Evolutionary conservation across 2,797 vertebrate genomes (phyloP), one percentile per base, ranked within the genome.

Genomic region (Notoglanidium macrostoma): DNA sequence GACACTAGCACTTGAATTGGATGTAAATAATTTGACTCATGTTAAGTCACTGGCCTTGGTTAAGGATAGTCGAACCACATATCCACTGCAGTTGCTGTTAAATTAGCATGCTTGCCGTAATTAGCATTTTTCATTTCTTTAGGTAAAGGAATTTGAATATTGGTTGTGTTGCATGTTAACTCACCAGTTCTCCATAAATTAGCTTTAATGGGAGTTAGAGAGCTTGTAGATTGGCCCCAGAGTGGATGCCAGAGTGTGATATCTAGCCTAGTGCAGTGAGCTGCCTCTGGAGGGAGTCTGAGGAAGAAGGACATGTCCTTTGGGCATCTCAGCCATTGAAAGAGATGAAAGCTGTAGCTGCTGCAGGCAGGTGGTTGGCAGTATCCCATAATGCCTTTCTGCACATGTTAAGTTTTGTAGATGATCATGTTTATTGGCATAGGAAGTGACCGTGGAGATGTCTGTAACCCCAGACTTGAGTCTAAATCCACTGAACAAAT

Each of bases 291-390:
- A 59, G 32, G 55, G 55, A 26, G 77, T 59, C 21, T 40, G 77
- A 44, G 32, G 0, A 32, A 59, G 55, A 80, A 80, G 55, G 55
- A 80, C 32, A 80, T 3, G 1, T 74, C 90, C 86, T 88, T 59
- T 88, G 89, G 88, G 89, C 87, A 84, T 54, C 87, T 89, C 82
- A 61, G 80, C 51, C 65, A 85, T 72, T 77, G 67, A 88, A 87
- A 83, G 79, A 83, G 85, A 74, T 61, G 68, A 73, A 80, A 32
- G 85, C 54, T 73, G 65, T 83, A 83, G 85, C 26, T 74, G 83
- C 83, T 88, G 77, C 80, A 87, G 80, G 83, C 86, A 86, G 83
- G 68, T 79, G 73, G 29, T 54, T 21, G 80, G 85, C 26, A 76
- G 63, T 87, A 61, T 88, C 87, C 86, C 89, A 85, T 59, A 85